A percentile compares a stretch with the other conserved stretches of the same genome.
Evolutionary conservation across 2,113 vertebrate genomes (phyloP).

Genomic region (Peromyscus polionotus): DNA sequence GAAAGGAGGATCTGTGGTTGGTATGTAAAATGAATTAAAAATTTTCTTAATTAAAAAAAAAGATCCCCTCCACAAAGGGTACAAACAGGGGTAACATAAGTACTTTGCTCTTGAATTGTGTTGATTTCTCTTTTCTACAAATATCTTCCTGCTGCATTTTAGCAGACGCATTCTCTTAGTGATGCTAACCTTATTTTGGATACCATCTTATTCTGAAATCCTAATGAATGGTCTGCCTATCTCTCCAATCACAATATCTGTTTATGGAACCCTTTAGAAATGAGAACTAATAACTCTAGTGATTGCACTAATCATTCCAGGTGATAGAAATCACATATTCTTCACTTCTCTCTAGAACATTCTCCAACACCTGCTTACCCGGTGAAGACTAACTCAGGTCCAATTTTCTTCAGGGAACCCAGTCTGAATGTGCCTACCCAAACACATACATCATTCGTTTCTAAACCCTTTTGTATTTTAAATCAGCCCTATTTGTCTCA

Average conservation of each 20-base stretch:
- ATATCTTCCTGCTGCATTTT: neutral
- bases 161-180: neutral
- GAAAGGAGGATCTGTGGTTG: no score
- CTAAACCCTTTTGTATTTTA: neutral
- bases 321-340: neutral
- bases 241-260: neutral
- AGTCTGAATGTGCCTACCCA: neutral
- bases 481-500: constrained; percentile 33
- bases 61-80: no score
- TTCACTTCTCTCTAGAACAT: neutral
- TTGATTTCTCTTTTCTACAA: neutral
- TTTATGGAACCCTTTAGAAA: neutral
- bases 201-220: neutral
- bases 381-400: neutral
- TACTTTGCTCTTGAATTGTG: neutral
- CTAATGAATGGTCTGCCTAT: neutral
- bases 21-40: no score
- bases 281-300: neutral
- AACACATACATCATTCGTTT: neutral
- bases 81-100: neutral
- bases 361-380: neutral
- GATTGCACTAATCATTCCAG: neutral
- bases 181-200: neutral
- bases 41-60: no score
- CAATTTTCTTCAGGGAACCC: neutral